Percentiles rank a stretch among this genome's conserved stretches.
Evolutionary conservation across 2,888 invertebrate genomes (phyloP).

Genomic region (Brachycybe producta): DNA sequence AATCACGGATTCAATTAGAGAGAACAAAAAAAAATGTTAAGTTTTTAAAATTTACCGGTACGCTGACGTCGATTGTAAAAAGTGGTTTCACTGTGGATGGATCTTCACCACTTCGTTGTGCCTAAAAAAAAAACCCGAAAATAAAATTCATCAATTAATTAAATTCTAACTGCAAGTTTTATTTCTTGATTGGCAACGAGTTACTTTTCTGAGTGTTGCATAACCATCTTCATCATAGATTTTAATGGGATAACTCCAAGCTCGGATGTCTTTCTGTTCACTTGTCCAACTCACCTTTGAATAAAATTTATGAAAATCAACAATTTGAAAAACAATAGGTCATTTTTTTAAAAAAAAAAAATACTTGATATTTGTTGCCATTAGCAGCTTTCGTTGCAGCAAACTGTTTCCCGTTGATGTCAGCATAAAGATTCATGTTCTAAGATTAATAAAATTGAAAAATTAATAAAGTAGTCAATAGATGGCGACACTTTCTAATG

Average conservation of each 20-base stretch:
- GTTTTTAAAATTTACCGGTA: constrained; percentile 38
- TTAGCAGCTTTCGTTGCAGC: constrained; percentile 64
- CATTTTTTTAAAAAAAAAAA: constrained; percentile 1
- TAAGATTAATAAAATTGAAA: constrained; percentile 24
- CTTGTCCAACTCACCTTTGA: constrained; percentile 95
- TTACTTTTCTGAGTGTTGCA: constrained; percentile 63
- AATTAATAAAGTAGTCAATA: constrained; percentile 17
- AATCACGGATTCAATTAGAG: neutral
- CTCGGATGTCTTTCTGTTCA: constrained; percentile 64
- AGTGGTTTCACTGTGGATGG: constrained; percentile 52
- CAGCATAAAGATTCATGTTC: constrained; percentile 68
- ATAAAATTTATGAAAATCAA: too few relatives aligned
- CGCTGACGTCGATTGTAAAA: constrained; percentile 54
- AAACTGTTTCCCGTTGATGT: constrained; percentile 69
- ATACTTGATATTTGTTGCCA: constrained; percentile 55
- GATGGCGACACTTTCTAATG: neutral
- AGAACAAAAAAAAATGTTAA: neutral
- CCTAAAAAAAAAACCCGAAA: constrained; percentile 26
- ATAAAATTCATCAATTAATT: constrained; percentile 25
- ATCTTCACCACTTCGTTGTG: constrained; percentile 47
- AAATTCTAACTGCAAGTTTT: constrained; percentile 39
- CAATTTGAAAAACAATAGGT: constrained; percentile 5
- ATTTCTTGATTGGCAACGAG: neutral
- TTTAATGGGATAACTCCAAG: constrained; percentile 65
- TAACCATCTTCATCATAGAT: constrained; percentile 88